Conservation (phyloP, 2,888 invertebrate genomes). For the Monoplex corrugatus region DNA sequence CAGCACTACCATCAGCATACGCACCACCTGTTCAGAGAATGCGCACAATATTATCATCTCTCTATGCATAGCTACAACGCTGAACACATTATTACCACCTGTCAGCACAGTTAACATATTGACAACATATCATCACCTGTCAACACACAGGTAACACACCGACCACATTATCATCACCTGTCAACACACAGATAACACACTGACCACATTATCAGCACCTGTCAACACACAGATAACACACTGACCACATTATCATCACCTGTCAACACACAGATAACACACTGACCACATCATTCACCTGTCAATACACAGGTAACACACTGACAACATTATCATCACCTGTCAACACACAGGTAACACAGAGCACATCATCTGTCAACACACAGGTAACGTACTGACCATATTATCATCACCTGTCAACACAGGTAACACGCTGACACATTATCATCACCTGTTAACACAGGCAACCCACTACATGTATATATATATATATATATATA, state of each 20-base stretch:
- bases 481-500: too few species aligned
- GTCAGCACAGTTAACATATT: not conserved
- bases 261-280: not conserved
- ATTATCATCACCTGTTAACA: too few species aligned
- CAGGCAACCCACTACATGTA: too few species aligned
- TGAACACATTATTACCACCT: not conserved
- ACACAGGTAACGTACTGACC: constrained; percentile 45
- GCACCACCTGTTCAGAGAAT: constrained; percentile 63
- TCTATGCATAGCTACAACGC: not conserved
- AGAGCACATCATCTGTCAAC: too few species aligned
- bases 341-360: not conserved
- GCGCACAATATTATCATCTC: not conserved
- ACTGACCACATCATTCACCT: too few species aligned
- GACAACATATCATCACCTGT: too few species aligned
- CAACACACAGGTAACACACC: too few species aligned
- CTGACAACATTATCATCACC: too few species aligned
- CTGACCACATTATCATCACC: too few species aligned
- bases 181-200: not conserved
- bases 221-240: not conserved
- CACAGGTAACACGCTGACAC: constrained; percentile 47
- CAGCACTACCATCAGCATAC: constrained; percentile 71
- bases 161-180: too few species aligned
- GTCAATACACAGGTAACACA: not conserved
- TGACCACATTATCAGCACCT: too few species aligned
- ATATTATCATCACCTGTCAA: too few species aligned